Percentiles rank a stretch among this genome's conserved stretches.
Evolutionary conservation across 1,140 invertebrate species (phyloP).

Genomic region (Aphis gossypii): DNA sequence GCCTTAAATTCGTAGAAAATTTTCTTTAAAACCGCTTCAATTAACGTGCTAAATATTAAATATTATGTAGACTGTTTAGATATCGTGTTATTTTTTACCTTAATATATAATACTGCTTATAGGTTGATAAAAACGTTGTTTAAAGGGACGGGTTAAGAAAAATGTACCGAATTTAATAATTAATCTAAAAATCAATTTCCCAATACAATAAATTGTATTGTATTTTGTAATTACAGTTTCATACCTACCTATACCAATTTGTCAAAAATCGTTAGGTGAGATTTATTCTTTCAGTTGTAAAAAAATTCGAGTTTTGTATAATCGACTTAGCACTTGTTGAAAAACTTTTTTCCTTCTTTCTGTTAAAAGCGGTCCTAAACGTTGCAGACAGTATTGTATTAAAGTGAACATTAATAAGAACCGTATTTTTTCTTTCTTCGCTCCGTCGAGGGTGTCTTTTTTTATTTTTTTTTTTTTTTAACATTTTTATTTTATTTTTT

Average conservation of each 20-base stretch:
- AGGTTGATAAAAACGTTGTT: not conserved
- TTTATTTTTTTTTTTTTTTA: not conserved
- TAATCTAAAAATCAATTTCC: not conserved
- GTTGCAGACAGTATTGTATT: constrained; percentile 43
- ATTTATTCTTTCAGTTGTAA: constrained; percentile 31
- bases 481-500: constrained; percentile 47
- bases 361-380: constrained; percentile 48
- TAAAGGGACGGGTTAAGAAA: not conserved
- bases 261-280: constrained; percentile 6
- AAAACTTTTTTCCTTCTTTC: constrained; percentile 25
- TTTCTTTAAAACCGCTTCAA: not conserved
- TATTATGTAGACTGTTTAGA: not conserved
- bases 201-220: not conserved
- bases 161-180: not conserved
- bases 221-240: constrained; percentile 12
- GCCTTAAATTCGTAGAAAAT: not conserved
- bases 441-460: constrained; percentile 13
- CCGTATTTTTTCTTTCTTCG: constrained; percentile 47
- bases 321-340: constrained; percentile 48
- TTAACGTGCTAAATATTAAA: not conserved
- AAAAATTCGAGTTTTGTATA: constrained; percentile 7
- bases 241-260: not conserved
- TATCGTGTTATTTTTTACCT: not conserved
- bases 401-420: constrained; percentile 46
- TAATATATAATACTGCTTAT: not conserved